Evolutionary conservation across 2,888 invertebrate species (phyloP), one percentile per base, ranked within the genome.

Genomic region (Thumatha senex): DNA sequence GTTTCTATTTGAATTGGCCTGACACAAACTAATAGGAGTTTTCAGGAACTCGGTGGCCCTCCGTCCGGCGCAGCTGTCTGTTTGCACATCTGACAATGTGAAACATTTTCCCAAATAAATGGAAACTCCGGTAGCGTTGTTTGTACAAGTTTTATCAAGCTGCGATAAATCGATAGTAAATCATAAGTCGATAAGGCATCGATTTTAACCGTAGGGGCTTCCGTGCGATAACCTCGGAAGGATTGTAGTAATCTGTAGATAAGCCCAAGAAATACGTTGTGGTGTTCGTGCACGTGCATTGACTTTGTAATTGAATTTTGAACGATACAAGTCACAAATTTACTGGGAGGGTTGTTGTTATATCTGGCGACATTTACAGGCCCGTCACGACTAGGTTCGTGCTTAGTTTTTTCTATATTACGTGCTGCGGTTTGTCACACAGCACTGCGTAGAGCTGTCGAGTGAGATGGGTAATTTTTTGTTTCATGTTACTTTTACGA

Each of bases 401-500:
- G 67, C 57, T 63, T 51, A 55, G 63, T 58, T 66, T 72, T 82
- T 80, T 78, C 70, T 77, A 70, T 68, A 75, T 74, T 71, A 72
- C 74, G 71, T 77, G 70, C 68, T 70, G 74, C 59, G 61, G 72
- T 76, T 74, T 76, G 76, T 79, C 77, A 75, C 70, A 74, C 63
- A 55, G 67, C 74, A 63, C 55, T 61, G 63, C 51, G 70, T 76
- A 53, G 72, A 77, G 74, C 61, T 72, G 82, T 54, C 58, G 84
- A 87, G 77, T 80, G 82, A 86, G 79, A 82, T 82, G 80, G 82
- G 82, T 80, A 69, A 61, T 71, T 82, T 82, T 82, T 84, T 84
- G 68, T 71, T 66, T 76, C 70, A 64, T 71, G 68, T 80, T 74
- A 71, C 73, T 61, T 70, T 67, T 63, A 35, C 54, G 44, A 56